A percentile compares a stretch with the other conserved stretches of the same genome.
Evolutionary conservation across 2,113 vertebrate genomes (phyloP).

Genomic region (Passer montanus): DNA sequence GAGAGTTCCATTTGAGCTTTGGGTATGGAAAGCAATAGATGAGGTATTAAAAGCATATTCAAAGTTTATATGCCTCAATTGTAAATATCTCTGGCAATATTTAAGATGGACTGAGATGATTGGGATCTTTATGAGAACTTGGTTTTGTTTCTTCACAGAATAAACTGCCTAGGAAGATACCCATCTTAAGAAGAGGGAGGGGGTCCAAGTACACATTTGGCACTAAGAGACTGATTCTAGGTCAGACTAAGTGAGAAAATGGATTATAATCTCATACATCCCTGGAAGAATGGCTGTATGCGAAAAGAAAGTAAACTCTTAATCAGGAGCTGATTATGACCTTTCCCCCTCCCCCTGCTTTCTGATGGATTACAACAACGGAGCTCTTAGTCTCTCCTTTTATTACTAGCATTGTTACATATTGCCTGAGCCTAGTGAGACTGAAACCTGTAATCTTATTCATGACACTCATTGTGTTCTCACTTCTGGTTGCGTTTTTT

Average conservation of each 20-base stretch:
- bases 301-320: not conserved
- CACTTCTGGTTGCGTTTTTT: not conserved
- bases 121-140: not conserved
- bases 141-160: not conserved
- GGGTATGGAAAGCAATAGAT: not conserved
- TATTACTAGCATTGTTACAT: not conserved
- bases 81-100: not conserved
- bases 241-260: not conserved
- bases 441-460: not conserved
- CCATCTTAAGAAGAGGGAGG: no score
- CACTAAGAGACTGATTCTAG: not conserved
- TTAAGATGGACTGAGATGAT: not conserved
- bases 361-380: not conserved
- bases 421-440: not conserved
- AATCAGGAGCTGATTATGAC: not conserved
- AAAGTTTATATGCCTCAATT: not conserved
- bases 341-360: not conserved
- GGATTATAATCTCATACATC: not conserved
- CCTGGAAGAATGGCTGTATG: not conserved
- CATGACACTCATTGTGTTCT: not conserved
- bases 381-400: not conserved
- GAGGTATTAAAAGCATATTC: not conserved
- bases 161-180: not conserved
- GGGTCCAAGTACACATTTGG: rapidly evolving
- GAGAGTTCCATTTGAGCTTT: constrained; percentile 16